Conservation (phyloP, 2,888 invertebrate species). For the Dryococelus australis region DNA sequence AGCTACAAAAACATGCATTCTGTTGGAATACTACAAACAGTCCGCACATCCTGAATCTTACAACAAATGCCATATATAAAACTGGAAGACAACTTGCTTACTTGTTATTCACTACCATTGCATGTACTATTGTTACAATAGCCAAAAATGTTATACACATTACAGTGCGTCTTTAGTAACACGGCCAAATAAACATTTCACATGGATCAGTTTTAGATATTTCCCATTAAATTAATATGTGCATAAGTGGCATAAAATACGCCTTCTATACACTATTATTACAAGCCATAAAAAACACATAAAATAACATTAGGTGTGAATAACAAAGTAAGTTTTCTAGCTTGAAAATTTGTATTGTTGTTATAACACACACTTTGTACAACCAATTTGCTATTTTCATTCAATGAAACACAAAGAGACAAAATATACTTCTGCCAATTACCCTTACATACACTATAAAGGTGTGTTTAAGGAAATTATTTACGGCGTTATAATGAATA, state of each 20-base stretch:
- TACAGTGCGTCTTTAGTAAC: neutral
- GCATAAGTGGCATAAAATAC: too few relatives aligned
- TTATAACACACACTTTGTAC: neutral
- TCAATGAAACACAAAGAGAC: neutral
- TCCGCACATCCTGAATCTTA: slow-evolving; percentile 4
- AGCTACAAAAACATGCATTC: slow-evolving; percentile 1
- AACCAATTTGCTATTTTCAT: neutral
- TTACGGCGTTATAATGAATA: too few relatives aligned
- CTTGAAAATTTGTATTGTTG: neutral
- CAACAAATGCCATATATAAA: slow-evolving; percentile 1
- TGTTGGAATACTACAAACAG: neutral
- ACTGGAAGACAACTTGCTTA: slow-evolving; percentile 1
- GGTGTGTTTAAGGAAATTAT: too few relatives aligned
- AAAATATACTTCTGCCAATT: neutral
- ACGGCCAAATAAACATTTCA: neutral
- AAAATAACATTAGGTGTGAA: neutral
- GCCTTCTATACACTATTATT: too few relatives aligned
- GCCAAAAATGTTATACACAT: neutral
- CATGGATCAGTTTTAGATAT: neutral
- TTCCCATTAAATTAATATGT: neutral
- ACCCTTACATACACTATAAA: neutral
- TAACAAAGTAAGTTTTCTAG: neutral
- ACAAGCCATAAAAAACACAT: neutral
- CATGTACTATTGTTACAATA: neutral
- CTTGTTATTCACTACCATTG: neutral